Percentiles rank a stretch among this genome's conserved stretches.
Evolutionary conservation across 1,140 invertebrate genomes (phyloP).

Genomic region (Drosophila mojavensis): DNA sequence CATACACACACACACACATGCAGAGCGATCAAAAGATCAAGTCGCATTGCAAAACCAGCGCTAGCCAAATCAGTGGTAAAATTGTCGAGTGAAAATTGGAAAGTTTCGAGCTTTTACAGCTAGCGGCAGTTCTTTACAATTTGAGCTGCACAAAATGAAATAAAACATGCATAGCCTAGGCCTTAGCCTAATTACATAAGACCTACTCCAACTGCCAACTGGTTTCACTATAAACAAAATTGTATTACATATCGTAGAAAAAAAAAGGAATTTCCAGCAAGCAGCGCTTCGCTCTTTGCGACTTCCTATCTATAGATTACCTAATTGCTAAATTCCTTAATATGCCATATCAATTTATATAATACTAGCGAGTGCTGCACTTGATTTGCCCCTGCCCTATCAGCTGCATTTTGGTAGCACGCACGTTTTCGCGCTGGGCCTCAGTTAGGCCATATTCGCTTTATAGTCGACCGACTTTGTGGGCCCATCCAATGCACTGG

Average conservation of each 20-base stretch:
- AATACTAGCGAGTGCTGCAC: neutral
- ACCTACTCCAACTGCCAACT: neutral
- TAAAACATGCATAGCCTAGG: neutral
- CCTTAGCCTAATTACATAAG: neutral
- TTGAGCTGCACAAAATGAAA: neutral
- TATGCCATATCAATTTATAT: neutral
- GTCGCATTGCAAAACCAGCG: conserved; percentile 43
- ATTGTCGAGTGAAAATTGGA: conserved; percentile 47
- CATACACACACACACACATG: conserved; percentile 10
- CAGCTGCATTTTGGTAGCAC: conserved; percentile 2
- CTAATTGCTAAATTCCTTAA: too few relatives aligned
- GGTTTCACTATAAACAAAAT: too few relatives aligned
- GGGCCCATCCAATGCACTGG: conserved; percentile 41
- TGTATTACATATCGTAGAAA: too few relatives aligned
- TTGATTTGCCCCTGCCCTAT: neutral
- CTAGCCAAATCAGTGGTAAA: conserved; percentile 11
- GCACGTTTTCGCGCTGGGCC: conserved; percentile 7
- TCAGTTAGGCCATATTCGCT: neutral
- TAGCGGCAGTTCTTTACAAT: conserved; percentile 1
- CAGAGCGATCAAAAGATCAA: conserved; percentile 27
- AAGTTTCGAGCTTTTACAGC: conserved; percentile 17
- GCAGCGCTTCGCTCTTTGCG: too few relatives aligned
- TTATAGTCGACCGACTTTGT: conserved; percentile 6
- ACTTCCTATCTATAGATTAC: too few relatives aligned
- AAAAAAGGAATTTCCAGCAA: too few relatives aligned